Base-by-base conservation (phyloP, 2,888 invertebrate species). In the Hedychridium roseum region DNA sequence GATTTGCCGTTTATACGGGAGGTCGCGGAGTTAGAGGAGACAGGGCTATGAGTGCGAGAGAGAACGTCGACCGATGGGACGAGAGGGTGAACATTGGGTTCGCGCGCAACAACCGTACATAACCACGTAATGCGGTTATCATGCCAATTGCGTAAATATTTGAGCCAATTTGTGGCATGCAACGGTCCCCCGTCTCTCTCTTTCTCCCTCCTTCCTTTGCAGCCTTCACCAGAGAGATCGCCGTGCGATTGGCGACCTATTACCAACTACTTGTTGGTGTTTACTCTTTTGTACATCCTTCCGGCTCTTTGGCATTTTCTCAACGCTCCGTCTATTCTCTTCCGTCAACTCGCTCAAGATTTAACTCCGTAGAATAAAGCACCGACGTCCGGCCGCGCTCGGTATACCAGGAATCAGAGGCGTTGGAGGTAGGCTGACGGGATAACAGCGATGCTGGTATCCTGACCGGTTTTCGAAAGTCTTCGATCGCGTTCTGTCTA, bases 71-170 rank as follows among this genome's bases (percentile, higher is more conserved):
- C 57, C 61, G 18, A 65, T 53, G 60, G 64, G 55, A 64, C 48
- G 59, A 57, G 66, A 66, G 66, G 64, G 61, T 58, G 63, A 62
- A 62, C 64, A 64, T 62, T 61, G 64, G 61, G 58, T 62, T 65
- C 62, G 65, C 68, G 71, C 61, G 66, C 69, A 76, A 75, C 76
- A 60, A 76, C 68, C 74, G 74, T 69, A 65, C 66, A 75, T 76
- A 76, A 76, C 75, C 72, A 74, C 69, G 71, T 74, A 74, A 76
- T 75, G 73, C 61, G 73, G 74, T 75, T 76, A 75, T 76, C 76
- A 73, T 72, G 69, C 64, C 76, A 76, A 76, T 76, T 76, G 76
- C 73, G 74, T 75, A 76, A 76, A 76, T 75, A 75, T 76, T 76
- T 75, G 70, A 67, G 62, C 64, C 74, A 76, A 75, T 76, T 76